Base-by-base conservation (phyloP, 1,140 invertebrate species). In the Heliconius hermathena region DNA sequence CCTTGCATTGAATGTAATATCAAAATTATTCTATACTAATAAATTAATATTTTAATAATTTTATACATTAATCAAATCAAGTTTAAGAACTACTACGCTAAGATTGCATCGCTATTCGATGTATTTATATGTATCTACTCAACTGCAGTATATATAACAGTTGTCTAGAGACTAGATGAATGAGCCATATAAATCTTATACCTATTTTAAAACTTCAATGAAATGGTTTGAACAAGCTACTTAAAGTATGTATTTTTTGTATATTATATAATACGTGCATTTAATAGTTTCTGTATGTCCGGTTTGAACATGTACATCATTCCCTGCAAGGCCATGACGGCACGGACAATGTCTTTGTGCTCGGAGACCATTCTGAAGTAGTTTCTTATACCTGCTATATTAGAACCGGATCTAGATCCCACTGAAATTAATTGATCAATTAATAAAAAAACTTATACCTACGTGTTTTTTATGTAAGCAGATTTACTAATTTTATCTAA, bases 341-440 rank as follows among this genome's bases (percentile, higher is more conserved):
- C 95, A 73, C 97, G 95, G 3, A 97, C 95, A 77, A 98, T 96
- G 87, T 98, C 97, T 87, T 98, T 98, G 86, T 98, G 97, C 84
- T 98, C 97, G 2, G 96, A 96, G 8, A 98, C 96, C 79, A 94
- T 95, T 85, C 97, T 96, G 88, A 96, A 97, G 88, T 97, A 98
- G 86, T 96, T 97, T 84, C 95, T 87, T 8, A 94, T 79, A 33
- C 93, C 92, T 11, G 74, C 38, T 2, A 93, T 73, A 75, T 22
- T 88, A 5, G 92, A 93, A 18, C 84, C 88, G n/a, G 91, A 90
- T 76, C 87, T 86, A n/a, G 88, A 91, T 26, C 89, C 89, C 76
- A 79, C 82, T 88, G 70, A 82, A 66, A 66, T 29, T 66, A 29
- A 26, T 22, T 13, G 11, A 66, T 13, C 57, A 66, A 4, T 26